A percentile compares a stretch with the other conserved stretches of the same genome.
Conservation (phyloP, 2,888 invertebrate species). For the Lumbricus terrestris region DNA sequence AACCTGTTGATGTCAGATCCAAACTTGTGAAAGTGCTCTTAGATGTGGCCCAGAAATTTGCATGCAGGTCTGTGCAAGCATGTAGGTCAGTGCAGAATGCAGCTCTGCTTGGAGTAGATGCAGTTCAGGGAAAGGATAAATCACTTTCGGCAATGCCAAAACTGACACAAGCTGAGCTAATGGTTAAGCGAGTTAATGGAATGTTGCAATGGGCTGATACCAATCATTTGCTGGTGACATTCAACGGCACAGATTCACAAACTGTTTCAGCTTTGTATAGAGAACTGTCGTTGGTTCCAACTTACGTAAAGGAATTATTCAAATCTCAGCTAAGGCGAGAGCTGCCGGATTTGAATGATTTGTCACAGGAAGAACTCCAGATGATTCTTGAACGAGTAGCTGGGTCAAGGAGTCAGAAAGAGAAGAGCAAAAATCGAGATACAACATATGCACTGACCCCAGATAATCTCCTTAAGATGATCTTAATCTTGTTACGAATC, state of each 20-base stretch:
- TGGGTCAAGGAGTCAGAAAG: not conserved
- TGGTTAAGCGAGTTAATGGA: not conserved
- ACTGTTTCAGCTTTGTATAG: conserved; percentile 14
- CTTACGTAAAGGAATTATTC: not conserved
- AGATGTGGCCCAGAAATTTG: conserved; percentile 4
- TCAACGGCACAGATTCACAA: not conserved
- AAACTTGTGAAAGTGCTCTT: not conserved
- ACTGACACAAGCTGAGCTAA: not conserved
- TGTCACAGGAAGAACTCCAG: not conserved
- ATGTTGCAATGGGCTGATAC: conserved; percentile 9
- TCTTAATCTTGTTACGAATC: not conserved
- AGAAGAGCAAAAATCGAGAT: not conserved
- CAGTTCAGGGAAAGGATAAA: not conserved
- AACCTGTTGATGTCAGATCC: not conserved
- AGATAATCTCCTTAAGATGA: conserved; percentile 5
- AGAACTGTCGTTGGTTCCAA: not conserved
- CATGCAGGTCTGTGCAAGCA: not conserved
- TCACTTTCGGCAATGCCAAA: not conserved
- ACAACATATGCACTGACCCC: not conserved
- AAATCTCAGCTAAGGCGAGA: not conserved
- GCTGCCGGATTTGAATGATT: conserved; percentile 6
- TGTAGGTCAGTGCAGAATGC: not conserved
- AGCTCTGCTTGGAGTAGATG: not conserved
- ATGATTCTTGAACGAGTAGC: not conserved
- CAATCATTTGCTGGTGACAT: conserved; percentile 9